A percentile compares a stretch with the other conserved stretches of the same genome.
Evolutionary conservation across 2,888 invertebrate species (phyloP).

Genomic region (Peribatodes rhomboidaria): DNA sequence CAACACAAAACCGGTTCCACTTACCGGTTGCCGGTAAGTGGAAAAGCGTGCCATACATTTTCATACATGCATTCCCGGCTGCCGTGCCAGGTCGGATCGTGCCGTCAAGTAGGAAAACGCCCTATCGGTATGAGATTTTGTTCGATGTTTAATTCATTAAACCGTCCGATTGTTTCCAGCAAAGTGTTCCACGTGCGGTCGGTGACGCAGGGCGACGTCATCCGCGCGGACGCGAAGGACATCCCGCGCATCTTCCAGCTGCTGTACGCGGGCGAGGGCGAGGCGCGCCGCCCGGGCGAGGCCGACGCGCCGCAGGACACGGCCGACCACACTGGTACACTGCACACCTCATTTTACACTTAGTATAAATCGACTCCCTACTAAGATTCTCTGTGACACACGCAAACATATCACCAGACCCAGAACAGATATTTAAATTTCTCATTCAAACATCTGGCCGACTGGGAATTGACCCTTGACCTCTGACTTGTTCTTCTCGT

Average conservation of each 20-base stretch:
- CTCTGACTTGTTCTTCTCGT: no score
- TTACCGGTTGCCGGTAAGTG: no score
- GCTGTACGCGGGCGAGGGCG: slow-evolving; percentile 98
- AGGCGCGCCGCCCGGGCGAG: slow-evolving; percentile 93
- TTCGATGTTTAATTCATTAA: background rate
- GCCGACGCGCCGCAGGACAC: slow-evolving; percentile 80
- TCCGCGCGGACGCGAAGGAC: slow-evolving; percentile 99
- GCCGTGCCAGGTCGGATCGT: no score
- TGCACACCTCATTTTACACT: background rate
- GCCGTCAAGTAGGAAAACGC: no score
- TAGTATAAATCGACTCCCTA: background rate
- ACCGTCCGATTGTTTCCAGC: slow-evolving; percentile 80
- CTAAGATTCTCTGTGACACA: no score
- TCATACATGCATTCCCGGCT: no score
- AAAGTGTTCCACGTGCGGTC: slow-evolving; percentile 99
- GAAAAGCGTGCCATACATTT: no score
- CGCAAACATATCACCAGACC: no score
- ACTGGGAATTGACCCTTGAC: no score
- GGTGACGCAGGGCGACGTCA: slow-evolving; percentile 99
- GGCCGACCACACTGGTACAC: slow-evolving; percentile 74
- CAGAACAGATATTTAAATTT: no score
- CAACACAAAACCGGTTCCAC: no score
- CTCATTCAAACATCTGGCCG: no score
- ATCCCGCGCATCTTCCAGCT: slow-evolving; percentile 99
- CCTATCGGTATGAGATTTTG: background rate